Evolutionary conservation across 2,888 invertebrate species (phyloP).

Genomic region (Drosophila macrospina): DNA sequence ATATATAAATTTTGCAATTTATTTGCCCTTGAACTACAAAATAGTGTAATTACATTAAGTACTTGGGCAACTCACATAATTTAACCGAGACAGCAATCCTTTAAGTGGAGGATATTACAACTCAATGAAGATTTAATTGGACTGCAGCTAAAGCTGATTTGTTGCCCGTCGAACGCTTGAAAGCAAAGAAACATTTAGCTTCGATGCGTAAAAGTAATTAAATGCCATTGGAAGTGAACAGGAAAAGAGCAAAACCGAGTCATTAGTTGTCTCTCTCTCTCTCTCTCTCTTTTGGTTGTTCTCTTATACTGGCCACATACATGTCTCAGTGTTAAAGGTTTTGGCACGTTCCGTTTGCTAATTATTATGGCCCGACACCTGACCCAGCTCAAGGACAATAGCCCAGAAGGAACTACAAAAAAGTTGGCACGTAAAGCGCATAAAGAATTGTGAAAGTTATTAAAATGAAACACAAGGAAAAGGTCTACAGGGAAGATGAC

Average conservation of each 20-base stretch:
- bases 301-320: conserved; percentile 1
- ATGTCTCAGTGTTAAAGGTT: conserved; percentile 29
- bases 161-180: conserved; percentile 5
- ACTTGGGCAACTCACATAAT: background rate
- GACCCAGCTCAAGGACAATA: conserved; percentile 37
- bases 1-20: background rate
- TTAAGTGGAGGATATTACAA: conserved; percentile 8
- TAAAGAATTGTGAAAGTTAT: conserved; percentile 72
- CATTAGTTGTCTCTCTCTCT: conserved; percentile 7
- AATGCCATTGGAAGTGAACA: conserved; percentile 3
- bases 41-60: conserved; percentile 1
- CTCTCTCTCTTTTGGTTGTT: background rate
- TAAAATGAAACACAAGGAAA: conserved; percentile 55
- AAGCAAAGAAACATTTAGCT: conserved; percentile 17
- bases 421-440: conserved; percentile 63
- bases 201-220: conserved; percentile 25
- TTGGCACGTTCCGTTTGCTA: conserved; percentile 54
- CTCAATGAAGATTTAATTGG: conserved; percentile 23
- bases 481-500: background rate
- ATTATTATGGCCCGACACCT: conserved; percentile 67
- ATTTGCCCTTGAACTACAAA: background rate
- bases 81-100: background rate
- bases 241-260: conserved; percentile 4
- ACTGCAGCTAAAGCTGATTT: conserved; percentile 28
- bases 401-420: conserved; percentile 14